Conservation (phyloP, 1,140 invertebrate genomes). For the Tribolium castaneum region DNA sequence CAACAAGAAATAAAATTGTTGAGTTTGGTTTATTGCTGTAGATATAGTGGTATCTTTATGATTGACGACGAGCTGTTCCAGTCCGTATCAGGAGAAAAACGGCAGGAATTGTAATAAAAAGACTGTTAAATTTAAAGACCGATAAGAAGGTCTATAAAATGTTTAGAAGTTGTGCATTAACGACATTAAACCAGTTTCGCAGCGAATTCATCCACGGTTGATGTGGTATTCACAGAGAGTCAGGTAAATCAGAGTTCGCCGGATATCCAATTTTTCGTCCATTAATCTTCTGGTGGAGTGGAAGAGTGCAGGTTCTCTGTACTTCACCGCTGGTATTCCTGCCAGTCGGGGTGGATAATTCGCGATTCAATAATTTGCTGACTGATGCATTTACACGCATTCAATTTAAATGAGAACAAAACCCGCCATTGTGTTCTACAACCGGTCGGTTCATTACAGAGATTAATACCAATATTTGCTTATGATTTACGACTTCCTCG, state of each 20-base stretch:
- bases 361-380: constrained; percentile 38
- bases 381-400: constrained; percentile 39
- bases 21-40: not conserved
- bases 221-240: constrained; percentile 27
- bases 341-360: constrained; percentile 36
- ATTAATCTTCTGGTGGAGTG: constrained; percentile 27
- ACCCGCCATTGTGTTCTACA: constrained; percentile 1
- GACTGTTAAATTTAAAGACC: constrained; percentile 24
- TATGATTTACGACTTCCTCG: constrained; percentile 18
- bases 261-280: constrained; percentile 34
- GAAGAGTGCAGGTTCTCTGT: constrained; percentile 24
- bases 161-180: constrained; percentile 31
- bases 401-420: constrained; percentile 14
- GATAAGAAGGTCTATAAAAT: constrained; percentile 23
- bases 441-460: not conserved
- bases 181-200: constrained; percentile 41
- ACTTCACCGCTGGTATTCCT: constrained; percentile 38
- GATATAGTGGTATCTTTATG: constrained; percentile 9
- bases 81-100: constrained; percentile 25
- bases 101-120: constrained; percentile 26
- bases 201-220: constrained; percentile 21
- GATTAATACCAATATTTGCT: constrained; percentile 19
- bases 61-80: constrained; percentile 7
- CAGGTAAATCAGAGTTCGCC: not conserved
- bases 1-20: constrained; percentile 55